These are phyloP conservation scores for Esox niger DNA, from an alignment of 2,113 vertebrate genomes.

Conservation along the genomic window DNA sequence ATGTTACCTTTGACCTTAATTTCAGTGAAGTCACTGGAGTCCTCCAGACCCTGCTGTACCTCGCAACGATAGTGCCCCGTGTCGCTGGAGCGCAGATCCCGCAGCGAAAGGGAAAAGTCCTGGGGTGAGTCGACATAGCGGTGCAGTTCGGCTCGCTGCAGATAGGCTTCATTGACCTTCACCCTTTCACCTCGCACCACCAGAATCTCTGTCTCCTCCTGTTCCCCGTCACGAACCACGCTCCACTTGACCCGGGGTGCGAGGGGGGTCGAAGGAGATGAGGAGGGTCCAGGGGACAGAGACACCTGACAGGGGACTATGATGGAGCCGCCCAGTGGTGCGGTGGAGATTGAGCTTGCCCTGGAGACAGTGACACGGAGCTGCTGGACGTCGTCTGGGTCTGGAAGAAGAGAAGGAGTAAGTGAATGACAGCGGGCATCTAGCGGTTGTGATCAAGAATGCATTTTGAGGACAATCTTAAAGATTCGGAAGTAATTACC, in stretches of 20 bases:
- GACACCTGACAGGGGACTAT: conserved; percentile 85
- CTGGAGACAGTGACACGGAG: conserved; percentile 80
- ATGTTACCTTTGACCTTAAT: conserved; percentile 87
- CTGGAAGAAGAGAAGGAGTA: neutral
- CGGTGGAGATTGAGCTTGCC: conserved; percentile 52
- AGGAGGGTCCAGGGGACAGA: conserved; percentile 35
- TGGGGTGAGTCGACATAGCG: conserved; percentile 76
- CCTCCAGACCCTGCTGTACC: conserved; percentile 91
- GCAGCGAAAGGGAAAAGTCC: conserved; percentile 81
- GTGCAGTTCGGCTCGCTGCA: conserved; percentile 77
- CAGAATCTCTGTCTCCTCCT: conserved; percentile 86
- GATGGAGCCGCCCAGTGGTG: conserved; percentile 78
- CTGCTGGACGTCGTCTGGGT: conserved; percentile 66
- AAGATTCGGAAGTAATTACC: too few relatives aligned
- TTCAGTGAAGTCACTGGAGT: conserved; percentile 79
- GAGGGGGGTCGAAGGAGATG: conserved; percentile 35
- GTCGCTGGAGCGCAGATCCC: conserved; percentile 82
- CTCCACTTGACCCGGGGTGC: conserved; percentile 89
- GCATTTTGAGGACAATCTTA: too few relatives aligned
- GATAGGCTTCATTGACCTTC: conserved; percentile 85
- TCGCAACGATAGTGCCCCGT: conserved; percentile 90
- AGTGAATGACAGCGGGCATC: neutral
- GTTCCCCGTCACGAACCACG: conserved; percentile 77
- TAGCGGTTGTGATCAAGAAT: too few relatives aligned
- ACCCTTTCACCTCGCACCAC: conserved; percentile 84